Evolutionary conservation across 2,888 invertebrate species (phyloP).

Genomic region (Epinotia ramella): DNA sequence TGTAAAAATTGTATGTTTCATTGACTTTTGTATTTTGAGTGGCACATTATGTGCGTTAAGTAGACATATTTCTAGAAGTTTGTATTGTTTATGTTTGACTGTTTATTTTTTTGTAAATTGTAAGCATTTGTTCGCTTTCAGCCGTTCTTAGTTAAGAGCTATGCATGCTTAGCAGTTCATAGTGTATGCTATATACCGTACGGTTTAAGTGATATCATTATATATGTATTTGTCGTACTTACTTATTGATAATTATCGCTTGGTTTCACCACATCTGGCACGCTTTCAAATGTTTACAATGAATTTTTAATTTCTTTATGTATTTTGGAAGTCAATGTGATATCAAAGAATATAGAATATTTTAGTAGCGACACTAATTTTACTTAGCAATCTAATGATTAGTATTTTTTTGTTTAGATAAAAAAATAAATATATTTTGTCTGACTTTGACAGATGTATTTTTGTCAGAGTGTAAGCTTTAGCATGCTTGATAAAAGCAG

Average conservation of each 20-base stretch:
- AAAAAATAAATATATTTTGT: too few relatives aligned
- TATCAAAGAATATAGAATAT: conserved; percentile 37
- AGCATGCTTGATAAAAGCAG: background rate
- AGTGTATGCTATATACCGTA: conserved; percentile 77
- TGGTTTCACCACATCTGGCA: conserved; percentile 77
- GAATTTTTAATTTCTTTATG: conserved; percentile 62
- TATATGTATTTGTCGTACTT: conserved; percentile 84
- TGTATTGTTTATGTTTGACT: conserved; percentile 57
- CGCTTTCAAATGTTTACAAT: conserved; percentile 86
- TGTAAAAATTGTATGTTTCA: conserved; percentile 48
- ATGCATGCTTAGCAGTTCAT: conserved; percentile 85
- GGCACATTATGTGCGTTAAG: conserved; percentile 49
- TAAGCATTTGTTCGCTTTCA: conserved; percentile 85
- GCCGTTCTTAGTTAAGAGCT: conserved; percentile 75
- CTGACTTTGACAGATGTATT: background rate
- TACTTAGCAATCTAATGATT: background rate
- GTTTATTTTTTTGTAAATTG: conserved; percentile 81
- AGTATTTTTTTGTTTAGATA: background rate
- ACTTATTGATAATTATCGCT: conserved; percentile 78
- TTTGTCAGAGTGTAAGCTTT: background rate
- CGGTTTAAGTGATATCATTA: conserved; percentile 67
- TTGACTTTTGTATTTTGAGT: conserved; percentile 39
- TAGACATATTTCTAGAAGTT: conserved; percentile 58
- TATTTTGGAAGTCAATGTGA: conserved; percentile 76
- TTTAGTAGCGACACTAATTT: too few relatives aligned